These are phyloP conservation scores for Potamilus streckersoni DNA, from an alignment of 1,140 invertebrate species.

Conservation along the genomic window DNA sequence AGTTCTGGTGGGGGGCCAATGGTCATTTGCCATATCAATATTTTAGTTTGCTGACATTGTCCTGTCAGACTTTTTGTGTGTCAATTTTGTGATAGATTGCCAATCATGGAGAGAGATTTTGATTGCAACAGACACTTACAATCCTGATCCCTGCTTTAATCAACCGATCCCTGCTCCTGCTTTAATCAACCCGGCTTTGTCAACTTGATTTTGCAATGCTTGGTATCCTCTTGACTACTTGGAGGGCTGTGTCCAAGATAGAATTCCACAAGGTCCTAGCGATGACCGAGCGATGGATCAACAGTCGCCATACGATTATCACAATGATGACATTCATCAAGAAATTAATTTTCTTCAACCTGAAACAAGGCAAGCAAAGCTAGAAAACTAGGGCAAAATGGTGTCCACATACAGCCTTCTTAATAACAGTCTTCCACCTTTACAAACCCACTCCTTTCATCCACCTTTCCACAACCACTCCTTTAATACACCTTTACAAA, in stretches of 20 bases:
- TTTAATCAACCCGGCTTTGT: too few relatives aligned
- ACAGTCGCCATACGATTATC: conserved; percentile 42
- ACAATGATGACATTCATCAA: conserved; percentile 39
- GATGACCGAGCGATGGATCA: conserved; percentile 46
- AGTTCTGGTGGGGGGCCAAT: too few relatives aligned
- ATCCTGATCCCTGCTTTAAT: too few relatives aligned
- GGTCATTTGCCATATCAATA: too few relatives aligned
- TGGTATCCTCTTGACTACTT: conserved; percentile 45
- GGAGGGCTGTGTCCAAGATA: conserved; percentile 40
- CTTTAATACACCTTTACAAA: not conserved
- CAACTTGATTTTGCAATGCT: conserved; percentile 33
- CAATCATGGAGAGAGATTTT: too few relatives aligned
- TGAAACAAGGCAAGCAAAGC: conserved; percentile 16
- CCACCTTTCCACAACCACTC: too few relatives aligned
- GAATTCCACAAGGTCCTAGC: conserved; percentile 52
- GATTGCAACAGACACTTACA: too few relatives aligned
- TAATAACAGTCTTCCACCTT: not conserved
- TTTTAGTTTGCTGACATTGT: too few relatives aligned
- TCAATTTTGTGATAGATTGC: too few relatives aligned
- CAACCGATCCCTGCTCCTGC: too few relatives aligned
- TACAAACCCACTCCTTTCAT: not conserved
- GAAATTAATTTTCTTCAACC: conserved; percentile 39
- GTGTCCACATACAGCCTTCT: not conserved
- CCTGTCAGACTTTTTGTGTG: too few relatives aligned
- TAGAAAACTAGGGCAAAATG: not conserved